These are phyloP conservation scores for Trissolcus brochymenae DNA, from an alignment of 2,888 invertebrate genomes.

Conservation along the genomic window DNA sequence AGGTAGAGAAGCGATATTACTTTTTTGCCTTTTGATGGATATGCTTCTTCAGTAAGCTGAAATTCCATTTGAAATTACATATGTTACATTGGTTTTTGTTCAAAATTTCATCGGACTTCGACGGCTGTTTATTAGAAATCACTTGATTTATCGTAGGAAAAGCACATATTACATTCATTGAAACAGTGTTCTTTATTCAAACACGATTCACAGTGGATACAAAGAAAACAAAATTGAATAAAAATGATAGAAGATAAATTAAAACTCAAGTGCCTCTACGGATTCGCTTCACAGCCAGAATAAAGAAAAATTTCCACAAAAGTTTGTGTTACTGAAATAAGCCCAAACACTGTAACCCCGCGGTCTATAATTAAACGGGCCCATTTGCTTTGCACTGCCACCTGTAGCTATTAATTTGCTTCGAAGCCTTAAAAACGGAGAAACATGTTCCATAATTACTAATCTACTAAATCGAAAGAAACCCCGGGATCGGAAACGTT, in stretches of 20 bases:
- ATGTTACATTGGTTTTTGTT: constrained; percentile 47
- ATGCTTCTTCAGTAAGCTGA: constrained; percentile 59
- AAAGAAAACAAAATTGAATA: constrained; percentile 22
- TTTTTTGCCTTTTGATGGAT: constrained; percentile 55
- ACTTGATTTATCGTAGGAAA: constrained; percentile 49
- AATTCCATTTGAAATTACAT: constrained; percentile 55
- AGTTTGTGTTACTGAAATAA: constrained; percentile 1
- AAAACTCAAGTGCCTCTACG: constrained; percentile 13
- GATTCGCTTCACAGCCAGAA: neutral
- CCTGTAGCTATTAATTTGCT: constrained; percentile 33
- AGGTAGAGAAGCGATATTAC: constrained; percentile 55
- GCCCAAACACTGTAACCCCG: neutral
- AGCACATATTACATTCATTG: constrained; percentile 24
- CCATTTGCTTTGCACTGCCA: constrained; percentile 32
- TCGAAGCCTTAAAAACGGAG: constrained; percentile 9
- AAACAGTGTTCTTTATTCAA: constrained; percentile 5
- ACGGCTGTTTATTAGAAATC: constrained; percentile 38
- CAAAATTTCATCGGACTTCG: constrained; percentile 43
- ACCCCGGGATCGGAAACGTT: constrained; percentile 15
- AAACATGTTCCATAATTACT: constrained; percentile 46
- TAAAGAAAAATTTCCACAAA: constrained; percentile 6
- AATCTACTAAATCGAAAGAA: constrained; percentile 29
- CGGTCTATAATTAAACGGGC: constrained; percentile 11
- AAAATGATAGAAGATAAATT: constrained; percentile 29
- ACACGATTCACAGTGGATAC: constrained; percentile 30